phyloP scores from a whole-genome alignment of 2,888 invertebrate species.

The Acleris emargana region DNA sequence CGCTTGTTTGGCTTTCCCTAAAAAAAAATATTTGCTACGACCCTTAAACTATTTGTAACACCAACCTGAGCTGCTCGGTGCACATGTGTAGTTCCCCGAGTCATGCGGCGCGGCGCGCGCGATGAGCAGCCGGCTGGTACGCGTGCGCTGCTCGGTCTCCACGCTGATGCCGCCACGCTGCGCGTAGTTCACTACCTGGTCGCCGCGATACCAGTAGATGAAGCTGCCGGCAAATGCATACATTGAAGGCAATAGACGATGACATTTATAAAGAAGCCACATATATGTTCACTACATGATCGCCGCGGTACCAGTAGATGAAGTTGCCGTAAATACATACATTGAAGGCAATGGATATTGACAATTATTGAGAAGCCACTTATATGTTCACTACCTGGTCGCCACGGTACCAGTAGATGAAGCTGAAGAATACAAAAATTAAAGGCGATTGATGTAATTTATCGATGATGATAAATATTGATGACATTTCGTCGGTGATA shows the following conservation, averaged over 20 bases:
- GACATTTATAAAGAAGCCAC: too few relatives aligned
- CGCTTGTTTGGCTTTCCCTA: too few relatives aligned
- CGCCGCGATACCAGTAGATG: conserved; percentile 94
- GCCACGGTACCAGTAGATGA: too few relatives aligned
- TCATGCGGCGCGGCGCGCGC: conserved; percentile 92
- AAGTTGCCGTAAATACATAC: conserved; percentile 68
- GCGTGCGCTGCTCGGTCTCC: conserved; percentile 92
- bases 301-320: conserved; percentile 94
- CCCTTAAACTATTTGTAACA: not conserved
- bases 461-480: too few relatives aligned
- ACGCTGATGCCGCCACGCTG: conserved; percentile 93
- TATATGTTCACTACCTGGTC: too few relatives aligned
- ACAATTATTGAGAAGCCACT: too few relatives aligned
- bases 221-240: conserved; percentile 70
- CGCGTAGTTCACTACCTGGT: conserved; percentile 92
- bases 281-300: conserved; percentile 87
- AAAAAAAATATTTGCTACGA: too few relatives aligned
- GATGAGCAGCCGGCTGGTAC: conserved; percentile 93
- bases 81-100: conserved; percentile 95
- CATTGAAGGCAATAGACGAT: not conserved
- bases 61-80: conserved; percentile 90
- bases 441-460: too few relatives aligned
- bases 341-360: too few relatives aligned
- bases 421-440: too few relatives aligned
- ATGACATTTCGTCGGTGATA: too few relatives aligned